Conservation (phyloP, 2,888 invertebrate species). For the Amorpha juglandis region DNA sequence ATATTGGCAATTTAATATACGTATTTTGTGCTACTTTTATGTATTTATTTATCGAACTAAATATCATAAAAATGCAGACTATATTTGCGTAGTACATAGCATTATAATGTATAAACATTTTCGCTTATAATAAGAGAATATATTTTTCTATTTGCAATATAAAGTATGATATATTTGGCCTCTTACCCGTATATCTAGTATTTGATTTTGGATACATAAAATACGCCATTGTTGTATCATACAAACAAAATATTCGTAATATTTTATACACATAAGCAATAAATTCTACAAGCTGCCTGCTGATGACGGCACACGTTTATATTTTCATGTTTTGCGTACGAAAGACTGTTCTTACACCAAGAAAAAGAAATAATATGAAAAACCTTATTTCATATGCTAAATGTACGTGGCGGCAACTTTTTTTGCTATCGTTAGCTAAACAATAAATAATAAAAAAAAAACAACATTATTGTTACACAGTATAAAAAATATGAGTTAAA, state of each 20-base stretch:
- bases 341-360: too few species aligned
- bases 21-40: too few species aligned
- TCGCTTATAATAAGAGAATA: too few species aligned
- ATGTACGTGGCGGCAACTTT: too few species aligned
- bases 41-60: neutral
- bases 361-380: too few species aligned
- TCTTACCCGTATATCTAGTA: constrained; percentile 16
- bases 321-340: too few species aligned
- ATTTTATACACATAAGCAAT: neutral
- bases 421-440: too few species aligned
- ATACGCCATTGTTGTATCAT: neutral
- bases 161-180: constrained; percentile 10
- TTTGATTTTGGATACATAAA: constrained; percentile 8
- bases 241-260: neutral
- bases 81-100: neutral
- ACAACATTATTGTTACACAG: too few species aligned
- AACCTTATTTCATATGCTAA: too few species aligned
- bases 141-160: neutral
- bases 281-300: neutral
- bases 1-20: neutral
- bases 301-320: neutral
- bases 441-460: too few species aligned
- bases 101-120: neutral
- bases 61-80: neutral
- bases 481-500: too few species aligned